A percentile compares a stretch with the other conserved stretches of the same genome.
These are phyloP conservation scores for Rhodinocichla rosea DNA, from an alignment of 2,113 vertebrate species.

Conservation along the genomic window DNA sequence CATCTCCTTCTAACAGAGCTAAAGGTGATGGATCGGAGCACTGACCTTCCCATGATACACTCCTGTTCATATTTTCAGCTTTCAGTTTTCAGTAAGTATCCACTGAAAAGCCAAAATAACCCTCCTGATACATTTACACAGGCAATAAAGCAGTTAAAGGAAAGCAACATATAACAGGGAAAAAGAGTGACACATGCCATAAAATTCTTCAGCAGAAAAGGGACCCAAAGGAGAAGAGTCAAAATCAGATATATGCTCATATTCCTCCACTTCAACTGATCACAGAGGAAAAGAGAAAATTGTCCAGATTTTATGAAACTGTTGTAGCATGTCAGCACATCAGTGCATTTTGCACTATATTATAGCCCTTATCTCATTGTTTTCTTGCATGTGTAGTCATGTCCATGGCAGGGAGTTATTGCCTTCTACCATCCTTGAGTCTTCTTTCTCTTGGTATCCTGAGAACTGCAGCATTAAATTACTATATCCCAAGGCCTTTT, in stretches of 20 bases:
- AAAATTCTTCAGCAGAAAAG: neutral
- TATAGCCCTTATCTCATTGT: neutral
- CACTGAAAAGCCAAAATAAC: neutral
- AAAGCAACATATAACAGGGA: neutral
- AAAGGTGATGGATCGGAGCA: neutral
- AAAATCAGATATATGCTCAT: neutral
- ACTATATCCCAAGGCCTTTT: neutral
- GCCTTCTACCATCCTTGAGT: neutral
- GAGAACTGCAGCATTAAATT: neutral
- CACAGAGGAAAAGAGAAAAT: neutral
- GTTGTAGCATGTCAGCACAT: neutral
- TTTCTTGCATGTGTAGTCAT: neutral
- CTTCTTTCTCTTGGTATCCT: neutral
- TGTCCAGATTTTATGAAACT: neutral
- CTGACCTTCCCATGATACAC: neutral
- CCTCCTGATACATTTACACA: neutral
- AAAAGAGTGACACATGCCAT: neutral
- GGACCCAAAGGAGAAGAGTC: neutral
- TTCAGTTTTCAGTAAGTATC: neutral
- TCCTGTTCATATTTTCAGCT: neutral
- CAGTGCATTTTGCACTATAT: neutral
- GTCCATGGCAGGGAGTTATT: neutral
- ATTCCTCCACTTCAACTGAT: neutral
- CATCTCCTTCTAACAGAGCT: neutral
- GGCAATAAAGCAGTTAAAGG: neutral